Conservation (phyloP, 1,140 invertebrate species). For the Rhagoletis zephyria region DNA sequence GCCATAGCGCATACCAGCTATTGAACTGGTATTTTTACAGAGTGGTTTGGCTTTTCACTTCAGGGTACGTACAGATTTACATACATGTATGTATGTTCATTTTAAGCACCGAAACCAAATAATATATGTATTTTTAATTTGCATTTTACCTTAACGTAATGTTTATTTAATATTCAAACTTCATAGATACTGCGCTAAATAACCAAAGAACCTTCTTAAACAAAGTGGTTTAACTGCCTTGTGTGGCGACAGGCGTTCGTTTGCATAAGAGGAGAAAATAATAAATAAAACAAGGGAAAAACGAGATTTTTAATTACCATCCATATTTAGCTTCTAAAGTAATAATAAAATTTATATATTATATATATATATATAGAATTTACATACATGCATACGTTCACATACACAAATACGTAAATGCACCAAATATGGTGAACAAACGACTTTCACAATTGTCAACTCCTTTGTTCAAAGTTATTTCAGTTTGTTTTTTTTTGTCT, state of each 20-base stretch:
- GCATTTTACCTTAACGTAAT: neutral
- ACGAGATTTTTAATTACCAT: slow-evolving; percentile 43
- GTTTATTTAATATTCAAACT: slow-evolving; percentile 14
- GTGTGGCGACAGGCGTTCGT: neutral
- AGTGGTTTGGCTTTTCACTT: too few relatives aligned
- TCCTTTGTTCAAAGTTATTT: slow-evolving; percentile 16
- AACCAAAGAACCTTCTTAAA: slow-evolving; percentile 29
- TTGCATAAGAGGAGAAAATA: slow-evolving; percentile 38
- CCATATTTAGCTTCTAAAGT: slow-evolving; percentile 41
- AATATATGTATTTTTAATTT: slow-evolving; percentile 13
- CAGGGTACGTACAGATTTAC: too few relatives aligned
- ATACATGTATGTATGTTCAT: too few relatives aligned
- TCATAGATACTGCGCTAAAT: slow-evolving; percentile 47
- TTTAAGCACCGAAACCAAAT: neutral
- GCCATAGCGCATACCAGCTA: too few relatives aligned
- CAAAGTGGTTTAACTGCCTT: slow-evolving; percentile 47
- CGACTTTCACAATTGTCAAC: slow-evolving; percentile 41
- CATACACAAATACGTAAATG: neutral
- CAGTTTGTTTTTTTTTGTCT: neutral
- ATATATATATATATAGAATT: neutral
- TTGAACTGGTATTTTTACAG: too few relatives aligned
- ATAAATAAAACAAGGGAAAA: neutral
- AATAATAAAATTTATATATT: slow-evolving; percentile 36
- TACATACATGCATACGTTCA: neutral
- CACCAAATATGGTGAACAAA: slow-evolving; percentile 31